These are phyloP conservation scores for Meandrusa payeni DNA, from an alignment of 2,888 invertebrate genomes.

Conservation along the genomic window DNA sequence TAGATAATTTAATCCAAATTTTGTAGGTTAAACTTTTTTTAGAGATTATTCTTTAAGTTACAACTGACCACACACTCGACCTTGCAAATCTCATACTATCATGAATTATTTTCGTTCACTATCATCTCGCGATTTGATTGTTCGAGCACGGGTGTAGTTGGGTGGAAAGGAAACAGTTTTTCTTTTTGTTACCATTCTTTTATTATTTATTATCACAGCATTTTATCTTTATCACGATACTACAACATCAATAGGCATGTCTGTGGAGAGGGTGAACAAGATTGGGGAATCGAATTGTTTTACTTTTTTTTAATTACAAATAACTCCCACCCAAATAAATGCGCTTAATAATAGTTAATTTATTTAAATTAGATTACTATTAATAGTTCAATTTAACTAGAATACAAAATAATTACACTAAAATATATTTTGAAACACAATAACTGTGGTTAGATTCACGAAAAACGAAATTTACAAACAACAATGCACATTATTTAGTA, in stretches of 20 bases:
- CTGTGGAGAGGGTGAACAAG: slow-evolving; percentile 8
- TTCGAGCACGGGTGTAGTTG: slow-evolving; percentile 49
- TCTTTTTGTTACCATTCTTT: slow-evolving; percentile 64
- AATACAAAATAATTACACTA: slow-evolving; percentile 4
- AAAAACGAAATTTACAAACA: slow-evolving; percentile 1
- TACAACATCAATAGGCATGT: slow-evolving; percentile 14
- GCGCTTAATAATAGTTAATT: slow-evolving; percentile 4
- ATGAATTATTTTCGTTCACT: neutral
- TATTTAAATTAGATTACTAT: slow-evolving; percentile 2
- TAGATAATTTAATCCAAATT: too few species aligned
- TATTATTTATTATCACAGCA: slow-evolving; percentile 70
- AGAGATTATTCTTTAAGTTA: too few species aligned
- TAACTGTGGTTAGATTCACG: neutral
- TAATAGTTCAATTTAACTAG: neutral
- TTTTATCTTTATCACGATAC: slow-evolving; percentile 24
- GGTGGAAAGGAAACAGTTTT: slow-evolving; percentile 76
- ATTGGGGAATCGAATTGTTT: slow-evolving; percentile 11
- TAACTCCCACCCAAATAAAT: neutral
- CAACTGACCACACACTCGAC: neutral
- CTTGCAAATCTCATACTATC: neutral
- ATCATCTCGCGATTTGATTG: slow-evolving; percentile 7
- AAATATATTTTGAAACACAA: slow-evolving; percentile 7
- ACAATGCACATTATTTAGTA: slow-evolving; percentile 3
- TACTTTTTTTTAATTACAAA: slow-evolving; percentile 4
- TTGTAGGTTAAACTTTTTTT: too few species aligned